Evolutionary conservation across 2,888 invertebrate species (phyloP).

Genomic region (Tetanocera ferruginea): DNA sequence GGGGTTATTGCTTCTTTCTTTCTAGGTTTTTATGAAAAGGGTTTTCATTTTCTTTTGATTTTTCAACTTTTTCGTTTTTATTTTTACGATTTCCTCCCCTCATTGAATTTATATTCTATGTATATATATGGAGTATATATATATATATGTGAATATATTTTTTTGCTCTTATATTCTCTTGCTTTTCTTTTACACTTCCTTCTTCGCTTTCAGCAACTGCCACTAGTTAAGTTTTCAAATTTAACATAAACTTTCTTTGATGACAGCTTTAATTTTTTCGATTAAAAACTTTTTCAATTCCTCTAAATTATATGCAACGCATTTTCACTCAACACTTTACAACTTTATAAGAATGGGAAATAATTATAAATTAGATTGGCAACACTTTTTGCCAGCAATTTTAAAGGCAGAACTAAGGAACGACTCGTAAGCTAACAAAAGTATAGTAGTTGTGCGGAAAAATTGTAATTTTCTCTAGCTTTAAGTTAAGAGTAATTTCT

Average conservation of each 20-base stretch:
- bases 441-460: too few species aligned
- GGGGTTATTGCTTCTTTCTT: not conserved
- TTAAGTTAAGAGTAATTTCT: too few species aligned
- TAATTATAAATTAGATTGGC: conserved; percentile 1
- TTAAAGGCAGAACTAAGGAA: not conserved
- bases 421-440: too few species aligned
- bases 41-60: not conserved
- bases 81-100: not conserved
- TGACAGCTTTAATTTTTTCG: conserved; percentile 47
- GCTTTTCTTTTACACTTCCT: not conserved
- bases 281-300: conserved; percentile 39
- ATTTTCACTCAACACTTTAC: not conserved
- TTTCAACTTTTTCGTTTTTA: not conserved
- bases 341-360: not conserved
- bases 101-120: not conserved
- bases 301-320: conserved; percentile 26
- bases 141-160: too few species aligned
- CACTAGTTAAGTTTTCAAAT: conserved; percentile 21
- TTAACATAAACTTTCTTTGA: conserved; percentile 45
- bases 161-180: not conserved
- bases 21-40: not conserved
- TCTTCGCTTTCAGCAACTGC: not conserved
- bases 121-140: not conserved
- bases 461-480: too few species aligned
- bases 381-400: not conserved